A percentile compares a stretch with the other conserved stretches of the same genome.
Evolutionary conservation across 2,797 vertebrate genomes (phyloP).

Genomic region (Muraenolepis orangiensis): DNA sequence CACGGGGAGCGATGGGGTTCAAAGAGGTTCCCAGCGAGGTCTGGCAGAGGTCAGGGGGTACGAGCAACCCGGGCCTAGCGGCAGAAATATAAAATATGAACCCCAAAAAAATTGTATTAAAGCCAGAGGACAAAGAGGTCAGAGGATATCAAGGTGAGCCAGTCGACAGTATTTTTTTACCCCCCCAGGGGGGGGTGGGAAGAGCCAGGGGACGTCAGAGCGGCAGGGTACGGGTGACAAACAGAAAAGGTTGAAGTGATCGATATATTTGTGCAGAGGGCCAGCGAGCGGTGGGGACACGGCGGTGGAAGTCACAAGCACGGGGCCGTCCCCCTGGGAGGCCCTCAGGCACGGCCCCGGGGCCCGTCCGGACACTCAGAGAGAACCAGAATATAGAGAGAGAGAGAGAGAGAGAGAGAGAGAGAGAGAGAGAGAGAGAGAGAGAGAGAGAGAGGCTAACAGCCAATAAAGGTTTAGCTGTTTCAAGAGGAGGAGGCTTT

Average conservation of each 20-base stretch:
- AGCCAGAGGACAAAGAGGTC: conserved; percentile 23
- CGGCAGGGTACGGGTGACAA: too few species aligned
- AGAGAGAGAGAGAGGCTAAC: not conserved
- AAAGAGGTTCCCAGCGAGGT: too few species aligned
- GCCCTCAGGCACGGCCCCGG: conserved; percentile 37
- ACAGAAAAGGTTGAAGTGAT: conserved; percentile 65
- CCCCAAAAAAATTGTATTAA: conserved; percentile 24
- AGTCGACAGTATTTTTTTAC: conserved; percentile 64
- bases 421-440: conserved; percentile 47
- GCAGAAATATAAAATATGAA: conserved; percentile 33
- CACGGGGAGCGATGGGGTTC: not conserved
- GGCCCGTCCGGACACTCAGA: not conserved
- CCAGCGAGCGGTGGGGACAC: conserved; percentile 58
- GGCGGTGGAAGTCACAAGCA: conserved; percentile 59
- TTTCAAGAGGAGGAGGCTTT: too few species aligned
- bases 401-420: conserved; percentile 15
- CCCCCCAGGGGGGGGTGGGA: conserved; percentile 27
- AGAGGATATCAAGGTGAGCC: conserved; percentile 44
- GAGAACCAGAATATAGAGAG: too few species aligned
- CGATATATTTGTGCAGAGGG: conserved; percentile 72
- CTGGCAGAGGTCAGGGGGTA: conserved; percentile 10
- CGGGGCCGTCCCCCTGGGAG: conserved; percentile 52
- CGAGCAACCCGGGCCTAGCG: conserved; percentile 30
- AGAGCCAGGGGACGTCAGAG: not conserved
- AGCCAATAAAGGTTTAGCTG: too few species aligned